Percentiles rank a stretch among this genome's conserved stretches.
These are phyloP conservation scores for Lanistes nyassanus DNA, from an alignment of 1,140 invertebrate species.

Conservation along the genomic window DNA sequence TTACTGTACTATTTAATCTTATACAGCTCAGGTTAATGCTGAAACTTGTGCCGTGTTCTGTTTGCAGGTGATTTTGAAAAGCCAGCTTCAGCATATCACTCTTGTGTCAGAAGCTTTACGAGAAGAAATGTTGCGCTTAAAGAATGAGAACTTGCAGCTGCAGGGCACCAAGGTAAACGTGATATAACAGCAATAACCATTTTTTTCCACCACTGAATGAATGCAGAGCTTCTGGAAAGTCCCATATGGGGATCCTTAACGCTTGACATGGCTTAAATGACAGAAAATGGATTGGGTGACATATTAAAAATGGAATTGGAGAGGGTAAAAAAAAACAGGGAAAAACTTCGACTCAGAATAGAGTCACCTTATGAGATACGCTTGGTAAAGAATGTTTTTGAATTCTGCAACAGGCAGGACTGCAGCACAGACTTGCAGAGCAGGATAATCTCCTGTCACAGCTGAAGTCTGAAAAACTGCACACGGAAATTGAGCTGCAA, in stretches of 20 bases:
- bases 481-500: constrained; percentile 54
- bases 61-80: constrained; percentile 47
- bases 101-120: constrained; percentile 41
- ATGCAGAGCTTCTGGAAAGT: no score
- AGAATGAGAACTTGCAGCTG: constrained; percentile 54
- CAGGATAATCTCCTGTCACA: constrained; percentile 54
- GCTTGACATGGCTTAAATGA: no score
- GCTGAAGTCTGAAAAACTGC: constrained; percentile 55
- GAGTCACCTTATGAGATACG: no score
- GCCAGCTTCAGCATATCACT: constrained; percentile 46
- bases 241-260: no score
- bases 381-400: no score
- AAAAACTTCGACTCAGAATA: no score
- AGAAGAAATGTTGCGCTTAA: constrained; percentile 48
- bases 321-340: no score
- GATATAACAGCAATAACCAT: no score
- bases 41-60: constrained; percentile 2
- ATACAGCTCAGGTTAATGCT: background rate
- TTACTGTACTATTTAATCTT: background rate
- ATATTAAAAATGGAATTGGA: no score
- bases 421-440: constrained; percentile 53
- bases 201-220: no score
- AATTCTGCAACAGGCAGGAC: constrained; percentile 39
- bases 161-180: constrained; percentile 53
- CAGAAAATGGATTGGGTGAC: no score